These are phyloP conservation scores for Mus caroli DNA, from an alignment of 2,797 vertebrate genomes.

Conservation along the genomic window DNA sequence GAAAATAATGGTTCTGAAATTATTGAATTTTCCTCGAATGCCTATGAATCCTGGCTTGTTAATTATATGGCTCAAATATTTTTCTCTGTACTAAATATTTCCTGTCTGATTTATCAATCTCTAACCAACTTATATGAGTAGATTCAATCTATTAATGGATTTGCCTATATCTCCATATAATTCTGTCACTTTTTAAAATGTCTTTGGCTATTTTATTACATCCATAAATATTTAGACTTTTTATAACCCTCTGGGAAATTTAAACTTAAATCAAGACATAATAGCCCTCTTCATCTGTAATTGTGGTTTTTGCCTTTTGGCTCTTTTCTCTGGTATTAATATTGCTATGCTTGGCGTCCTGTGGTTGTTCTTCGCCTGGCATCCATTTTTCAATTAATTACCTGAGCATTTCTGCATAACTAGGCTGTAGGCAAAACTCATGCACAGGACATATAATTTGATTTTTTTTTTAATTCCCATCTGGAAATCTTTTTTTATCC, in stretches of 20 bases:
- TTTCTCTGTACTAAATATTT: not conserved
- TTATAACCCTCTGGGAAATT: slow-evolving; percentile 56
- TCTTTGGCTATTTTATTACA: slow-evolving; percentile 63
- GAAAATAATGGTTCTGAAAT: slow-evolving; percentile 50
- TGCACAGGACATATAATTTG: not conserved
- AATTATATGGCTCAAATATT: slow-evolving; percentile 46
- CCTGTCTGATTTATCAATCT: slow-evolving; percentile 33
- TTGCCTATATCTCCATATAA: slow-evolving; percentile 11
- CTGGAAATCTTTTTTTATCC: not conserved
- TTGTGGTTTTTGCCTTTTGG: slow-evolving; percentile 56
- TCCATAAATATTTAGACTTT: slow-evolving; percentile 69
- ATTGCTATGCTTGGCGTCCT: not conserved
- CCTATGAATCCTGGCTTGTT: slow-evolving; percentile 33
- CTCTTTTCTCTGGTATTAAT: slow-evolving; percentile 29
- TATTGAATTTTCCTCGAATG: slow-evolving; percentile 20
- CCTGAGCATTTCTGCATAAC: not conserved
- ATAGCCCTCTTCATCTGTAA: slow-evolving; percentile 41
- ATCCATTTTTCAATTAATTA: slow-evolving; percentile 50
- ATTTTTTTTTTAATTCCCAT: not conserved
- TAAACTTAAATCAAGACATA: slow-evolving; percentile 68
- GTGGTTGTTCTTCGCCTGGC: not conserved
- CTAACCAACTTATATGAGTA: slow-evolving; percentile 9
- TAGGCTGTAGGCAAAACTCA: not conserved
- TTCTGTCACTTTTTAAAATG: slow-evolving; percentile 37
- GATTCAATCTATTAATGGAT: slow-evolving; percentile 9